These are phyloP conservation scores for Sipha maydis DNA, from an alignment of 2,888 invertebrate species.

Conservation along the genomic window DNA sequence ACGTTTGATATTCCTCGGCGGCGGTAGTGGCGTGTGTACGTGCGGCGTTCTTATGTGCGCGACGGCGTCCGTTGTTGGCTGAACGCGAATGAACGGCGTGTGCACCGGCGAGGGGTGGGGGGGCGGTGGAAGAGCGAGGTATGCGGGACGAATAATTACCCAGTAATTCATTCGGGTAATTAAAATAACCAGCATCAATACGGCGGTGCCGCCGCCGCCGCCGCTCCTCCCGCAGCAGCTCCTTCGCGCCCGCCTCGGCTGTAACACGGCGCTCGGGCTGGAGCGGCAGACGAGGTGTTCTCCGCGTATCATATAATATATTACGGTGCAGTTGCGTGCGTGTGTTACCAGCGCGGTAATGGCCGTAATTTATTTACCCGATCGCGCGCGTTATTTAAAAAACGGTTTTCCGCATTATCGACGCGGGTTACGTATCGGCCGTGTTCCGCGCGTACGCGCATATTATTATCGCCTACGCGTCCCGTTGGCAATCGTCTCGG, in stretches of 20 bases:
- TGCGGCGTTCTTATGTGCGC: conserved; percentile 11
- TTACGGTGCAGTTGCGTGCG: not conserved
- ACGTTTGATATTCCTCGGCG: not conserved
- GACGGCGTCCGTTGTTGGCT: not conserved
- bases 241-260: too few relatives aligned
- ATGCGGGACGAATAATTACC: conserved; percentile 40
- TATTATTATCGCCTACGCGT: not conserved
- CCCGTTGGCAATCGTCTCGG: too few relatives aligned
- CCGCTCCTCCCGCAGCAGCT: not conserved
- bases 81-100: not conserved
- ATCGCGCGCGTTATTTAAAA: conserved; percentile 26
- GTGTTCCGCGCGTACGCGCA: too few relatives aligned
- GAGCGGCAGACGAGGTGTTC: not conserved
- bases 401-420: conserved; percentile 42
- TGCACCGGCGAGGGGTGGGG: too few relatives aligned
- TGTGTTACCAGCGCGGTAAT: not conserved
- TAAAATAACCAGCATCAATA: conserved; percentile 43
- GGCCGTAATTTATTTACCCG: conserved; percentile 49
- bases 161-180: conserved; percentile 54
- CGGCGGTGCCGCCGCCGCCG: not conserved
- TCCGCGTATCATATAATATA: conserved; percentile 21
- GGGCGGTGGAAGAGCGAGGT: not conserved
- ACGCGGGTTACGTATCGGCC: not conserved
- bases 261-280: too few relatives aligned
- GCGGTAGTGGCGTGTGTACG: not conserved